Evolutionary conservation across 1,140 invertebrate genomes (phyloP).

Genomic region (Trinorchestia longiramus): DNA sequence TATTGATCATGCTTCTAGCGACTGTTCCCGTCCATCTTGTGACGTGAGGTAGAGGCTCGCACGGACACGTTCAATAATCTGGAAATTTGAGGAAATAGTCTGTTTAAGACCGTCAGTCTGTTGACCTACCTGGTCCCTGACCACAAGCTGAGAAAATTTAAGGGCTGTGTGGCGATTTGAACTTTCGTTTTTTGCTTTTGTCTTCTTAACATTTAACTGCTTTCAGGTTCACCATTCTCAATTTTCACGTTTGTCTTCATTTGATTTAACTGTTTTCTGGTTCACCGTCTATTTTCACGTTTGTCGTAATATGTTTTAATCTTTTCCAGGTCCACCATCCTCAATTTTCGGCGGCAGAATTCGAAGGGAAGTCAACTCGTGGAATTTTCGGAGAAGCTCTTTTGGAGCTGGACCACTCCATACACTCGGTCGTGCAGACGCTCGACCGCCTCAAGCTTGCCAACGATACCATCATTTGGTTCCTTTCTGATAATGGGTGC

Average conservation of each 20-base stretch:
- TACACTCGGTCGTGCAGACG: conserved; percentile 58
- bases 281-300: neutral
- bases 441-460: conserved; percentile 54
- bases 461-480: conserved; percentile 64
- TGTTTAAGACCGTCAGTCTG: too few relatives aligned
- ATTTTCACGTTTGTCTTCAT: neutral
- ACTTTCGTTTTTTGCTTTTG: too few relatives aligned
- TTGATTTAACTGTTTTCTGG: neutral
- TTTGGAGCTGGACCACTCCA: conserved; percentile 60
- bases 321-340: conserved; percentile 58
- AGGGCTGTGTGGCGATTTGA: too few relatives aligned
- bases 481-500: conserved; percentile 67
- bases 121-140: too few relatives aligned
- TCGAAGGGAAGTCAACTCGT: conserved; percentile 1
- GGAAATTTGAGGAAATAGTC: too few relatives aligned
- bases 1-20: too few relatives aligned
- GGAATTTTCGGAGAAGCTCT: conserved; percentile 61
- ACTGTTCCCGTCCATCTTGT: too few relatives aligned
- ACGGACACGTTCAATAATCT: too few relatives aligned
- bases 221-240: neutral
- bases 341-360: conserved; percentile 56
- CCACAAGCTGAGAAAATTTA: too few relatives aligned
- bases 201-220: too few relatives aligned
- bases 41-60: too few relatives aligned
- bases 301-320: neutral